Conservation (phyloP, 2,113 vertebrate species). For the Rhadina sibilatrix region DNA sequence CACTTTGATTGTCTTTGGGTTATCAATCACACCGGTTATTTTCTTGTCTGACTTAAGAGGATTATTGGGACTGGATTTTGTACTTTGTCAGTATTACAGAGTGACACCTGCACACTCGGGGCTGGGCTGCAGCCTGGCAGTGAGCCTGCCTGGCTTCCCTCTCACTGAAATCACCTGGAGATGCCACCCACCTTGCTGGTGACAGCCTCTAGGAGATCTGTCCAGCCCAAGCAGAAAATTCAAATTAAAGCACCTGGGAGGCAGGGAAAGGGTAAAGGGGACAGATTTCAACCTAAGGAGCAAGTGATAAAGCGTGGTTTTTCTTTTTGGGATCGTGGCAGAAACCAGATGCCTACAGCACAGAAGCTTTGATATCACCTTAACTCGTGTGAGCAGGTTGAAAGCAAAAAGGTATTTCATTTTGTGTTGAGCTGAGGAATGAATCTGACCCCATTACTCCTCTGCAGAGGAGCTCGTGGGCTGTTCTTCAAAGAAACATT, state of each 20-base stretch:
- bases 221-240: neutral
- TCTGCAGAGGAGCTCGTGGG: neutral
- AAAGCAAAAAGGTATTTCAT: neutral
- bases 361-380: neutral
- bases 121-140: neutral
- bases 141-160: neutral
- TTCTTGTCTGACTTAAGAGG: constrained; percentile 67
- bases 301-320: fast-evolving
- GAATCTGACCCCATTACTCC: neutral
- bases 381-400: neutral
- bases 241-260: neutral
- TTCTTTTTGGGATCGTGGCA: neutral
- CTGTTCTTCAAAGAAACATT: neutral
- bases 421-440: neutral
- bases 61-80: constrained; percentile 63
- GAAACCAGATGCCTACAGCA: neutral
- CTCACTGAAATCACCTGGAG: neutral
- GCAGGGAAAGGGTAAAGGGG: neutral
- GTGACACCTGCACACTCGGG: constrained; percentile 13
- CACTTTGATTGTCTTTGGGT: constrained; percentile 46
- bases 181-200: neutral
- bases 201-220: neutral
- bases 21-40: constrained; percentile 54
- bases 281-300: neutral
- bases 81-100: constrained; percentile 58